Evolutionary conservation across 1,140 invertebrate species (phyloP), one percentile per base, ranked within the genome.

Genomic region (Papilio xuthus): DNA sequence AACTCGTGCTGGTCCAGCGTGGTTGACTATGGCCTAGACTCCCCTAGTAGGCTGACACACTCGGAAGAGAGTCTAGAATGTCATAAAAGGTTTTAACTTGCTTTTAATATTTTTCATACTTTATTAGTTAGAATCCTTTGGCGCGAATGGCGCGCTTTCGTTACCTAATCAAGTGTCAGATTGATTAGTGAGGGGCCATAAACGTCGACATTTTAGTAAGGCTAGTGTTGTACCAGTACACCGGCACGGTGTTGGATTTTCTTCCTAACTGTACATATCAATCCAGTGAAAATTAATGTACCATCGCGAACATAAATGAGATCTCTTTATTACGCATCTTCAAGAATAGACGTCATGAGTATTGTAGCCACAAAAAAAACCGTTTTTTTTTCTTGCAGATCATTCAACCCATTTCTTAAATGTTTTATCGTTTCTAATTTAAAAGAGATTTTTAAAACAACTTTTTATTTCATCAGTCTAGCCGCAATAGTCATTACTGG

Each of bases 361-460:
- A 67, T 67, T 67, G 12, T 67, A 67, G 13, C 60, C 23, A 60
- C 56, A 28, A 67, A 28, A 15, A 67, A 50, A 50, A 18, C 18
- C 4, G 4, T 1, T 50, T 28, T 67, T 28, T 32, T 32, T 18
- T 67, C 26, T 67, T 28, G 69, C 42, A 8, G 69, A 20, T n/a
- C 69, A 42, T 42, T 37, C 32, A 42, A n/a, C 69, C 32, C 69
- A 42, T 41, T 71, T 71, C 69, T 42, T 71, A 71, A 71, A 71
- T 71, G 37, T 71, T 71, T 71, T 71, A 71, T 71, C 32, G 69
- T 23, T 71, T 23, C 69, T 71, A 42, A 70, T 70, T 70, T 20
- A 20, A 70, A 70, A 70, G 18, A 42, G 32, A 41, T 71, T 42
- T 71, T 42, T 42, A 42, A 20, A 42, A 71, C 32, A 71, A 71